Conservation (phyloP, 2,113 vertebrate species). For the Philantomba maxwellii region DNA sequence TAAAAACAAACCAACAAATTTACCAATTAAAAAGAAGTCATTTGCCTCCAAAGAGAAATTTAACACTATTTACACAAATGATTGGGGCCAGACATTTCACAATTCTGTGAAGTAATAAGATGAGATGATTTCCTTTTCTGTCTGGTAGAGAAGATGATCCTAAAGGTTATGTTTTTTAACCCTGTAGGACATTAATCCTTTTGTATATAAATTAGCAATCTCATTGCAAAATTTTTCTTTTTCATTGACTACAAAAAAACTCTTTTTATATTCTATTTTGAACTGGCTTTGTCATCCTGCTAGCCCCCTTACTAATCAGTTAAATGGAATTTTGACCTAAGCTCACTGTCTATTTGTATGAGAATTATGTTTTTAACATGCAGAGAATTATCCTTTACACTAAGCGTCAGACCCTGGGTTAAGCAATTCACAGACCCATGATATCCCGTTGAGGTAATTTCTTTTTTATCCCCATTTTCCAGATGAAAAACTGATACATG, state of each 20-base stretch:
- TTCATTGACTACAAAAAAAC: background rate
- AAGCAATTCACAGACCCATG: background rate
- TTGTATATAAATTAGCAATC: background rate
- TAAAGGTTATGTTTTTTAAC: background rate
- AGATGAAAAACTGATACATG: background rate
- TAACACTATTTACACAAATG: background rate
- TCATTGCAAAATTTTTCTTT: constrained; percentile 33
- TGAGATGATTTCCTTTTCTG: background rate
- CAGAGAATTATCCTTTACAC: background rate
- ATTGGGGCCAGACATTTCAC: background rate
- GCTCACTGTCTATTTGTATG: background rate
- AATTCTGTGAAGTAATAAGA: background rate
- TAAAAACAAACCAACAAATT: background rate
- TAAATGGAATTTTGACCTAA: background rate
- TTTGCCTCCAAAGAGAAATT: background rate
- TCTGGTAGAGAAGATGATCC: background rate
- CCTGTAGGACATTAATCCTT: background rate
- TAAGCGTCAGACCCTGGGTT: background rate
- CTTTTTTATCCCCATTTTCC: background rate
- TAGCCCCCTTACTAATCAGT: background rate
- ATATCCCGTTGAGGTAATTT: background rate
- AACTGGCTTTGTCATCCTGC: background rate
- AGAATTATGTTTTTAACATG: background rate
- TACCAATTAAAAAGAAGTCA: background rate
- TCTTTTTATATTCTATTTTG: constrained; percentile 15